Percentiles rank a stretch among this genome's conserved stretches.
Conservation (phyloP, 2,888 invertebrate genomes). For the Amiota communis region DNA sequence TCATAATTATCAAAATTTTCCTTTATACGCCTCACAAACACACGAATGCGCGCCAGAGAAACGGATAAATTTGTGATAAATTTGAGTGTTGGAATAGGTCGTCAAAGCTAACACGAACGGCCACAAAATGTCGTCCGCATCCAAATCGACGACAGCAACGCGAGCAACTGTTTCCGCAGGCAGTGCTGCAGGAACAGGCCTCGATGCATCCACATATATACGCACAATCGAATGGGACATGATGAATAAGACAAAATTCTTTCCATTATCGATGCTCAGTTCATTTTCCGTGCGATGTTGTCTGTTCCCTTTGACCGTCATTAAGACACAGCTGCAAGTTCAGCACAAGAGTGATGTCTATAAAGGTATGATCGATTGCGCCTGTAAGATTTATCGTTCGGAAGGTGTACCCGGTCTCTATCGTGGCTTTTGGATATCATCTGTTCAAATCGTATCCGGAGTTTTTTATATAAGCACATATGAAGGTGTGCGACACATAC, state of each 20-base stretch:
- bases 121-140: not conserved
- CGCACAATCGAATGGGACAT: constrained; percentile 97
- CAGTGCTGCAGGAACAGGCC: constrained; percentile 46
- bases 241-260: constrained; percentile 97
- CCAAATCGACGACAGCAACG: constrained; percentile 28
- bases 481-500: constrained; percentile 88
- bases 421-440: constrained; percentile 95
- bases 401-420: constrained; percentile 93
- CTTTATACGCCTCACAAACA: not conserved
- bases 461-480: constrained; percentile 95
- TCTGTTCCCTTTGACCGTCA: constrained; percentile 92
- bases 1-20: not conserved
- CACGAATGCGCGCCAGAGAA: constrained; percentile 10
- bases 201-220: constrained; percentile 75
- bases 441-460: constrained; percentile 88
- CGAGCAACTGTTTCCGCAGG: constrained; percentile 53
- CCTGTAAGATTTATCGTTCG: constrained; percentile 85
- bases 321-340: constrained; percentile 92
- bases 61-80: not conserved
- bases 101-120: constrained; percentile 32
- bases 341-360: constrained; percentile 89
- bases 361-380: constrained; percentile 90
- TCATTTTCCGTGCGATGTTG: constrained; percentile 77
- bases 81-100: constrained; percentile 29
- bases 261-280: constrained; percentile 92